Evolutionary conservation across 2,797 vertebrate species (phyloP).

Genomic region (Setipinna tenuifilis): DNA sequence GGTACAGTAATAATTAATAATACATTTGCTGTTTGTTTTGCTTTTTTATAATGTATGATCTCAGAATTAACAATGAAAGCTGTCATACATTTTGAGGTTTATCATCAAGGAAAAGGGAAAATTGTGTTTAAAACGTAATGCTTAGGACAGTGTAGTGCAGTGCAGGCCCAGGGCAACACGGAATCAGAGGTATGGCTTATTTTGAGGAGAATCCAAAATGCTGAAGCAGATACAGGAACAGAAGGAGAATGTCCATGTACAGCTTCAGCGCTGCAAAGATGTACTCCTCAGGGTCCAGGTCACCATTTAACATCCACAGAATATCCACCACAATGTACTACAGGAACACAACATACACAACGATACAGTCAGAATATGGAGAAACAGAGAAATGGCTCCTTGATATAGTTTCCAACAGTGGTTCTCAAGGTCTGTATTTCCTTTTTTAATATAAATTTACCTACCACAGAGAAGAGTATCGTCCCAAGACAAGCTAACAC

Average conservation of each 20-base stretch:
- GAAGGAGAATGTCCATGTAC: slow-evolving; percentile 78
- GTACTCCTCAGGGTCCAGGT: slow-evolving; percentile 82
- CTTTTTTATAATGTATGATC: too few species aligned
- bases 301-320: slow-evolving; percentile 79
- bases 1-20: too few species aligned
- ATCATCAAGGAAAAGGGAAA: too few species aligned
- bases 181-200: slow-evolving; percentile 45
- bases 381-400: too few species aligned
- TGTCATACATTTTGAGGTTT: too few species aligned
- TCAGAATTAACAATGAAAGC: too few species aligned
- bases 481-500: slow-evolving; percentile 77
- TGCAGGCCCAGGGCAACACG: too few species aligned
- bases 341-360: slow-evolving; percentile 39
- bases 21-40: too few species aligned
- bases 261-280: slow-evolving; percentile 83
- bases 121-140: too few species aligned
- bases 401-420: neutral
- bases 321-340: slow-evolving; percentile 85
- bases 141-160: too few species aligned
- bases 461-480: slow-evolving; percentile 81
- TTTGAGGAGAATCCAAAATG: slow-evolving; percentile 66
- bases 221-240: slow-evolving; percentile 80
- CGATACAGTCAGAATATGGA: neutral
- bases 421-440: neutral
- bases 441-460: slow-evolving; percentile 55